These are phyloP conservation scores for Diploscapter pachys DNA, from an alignment of 1,140 invertebrate genomes.

Conservation along the genomic window DNA sequence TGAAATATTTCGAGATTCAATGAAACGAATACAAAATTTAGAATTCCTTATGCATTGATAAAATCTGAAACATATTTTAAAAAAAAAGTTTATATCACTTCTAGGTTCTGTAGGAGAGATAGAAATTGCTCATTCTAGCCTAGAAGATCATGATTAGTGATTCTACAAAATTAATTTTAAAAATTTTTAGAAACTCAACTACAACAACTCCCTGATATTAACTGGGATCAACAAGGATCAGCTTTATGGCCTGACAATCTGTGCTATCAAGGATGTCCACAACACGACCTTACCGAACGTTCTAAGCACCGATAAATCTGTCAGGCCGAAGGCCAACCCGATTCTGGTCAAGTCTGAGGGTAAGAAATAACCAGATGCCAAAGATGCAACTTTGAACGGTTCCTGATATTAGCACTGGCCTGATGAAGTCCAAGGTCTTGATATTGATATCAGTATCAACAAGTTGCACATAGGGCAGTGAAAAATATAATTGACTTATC, in stretches of 20 bases:
- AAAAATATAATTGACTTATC: no score
- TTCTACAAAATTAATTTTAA: not conserved
- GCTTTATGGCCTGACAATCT: conserved; percentile 52
- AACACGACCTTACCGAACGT: conserved; percentile 46
- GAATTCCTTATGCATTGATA: no score
- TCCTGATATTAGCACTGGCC: no score
- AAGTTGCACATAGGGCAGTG: no score
- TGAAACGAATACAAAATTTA: no score
- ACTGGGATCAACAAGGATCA: conserved; percentile 41
- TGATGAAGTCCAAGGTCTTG: no score
- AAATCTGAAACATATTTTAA: no score
- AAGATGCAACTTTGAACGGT: no score
- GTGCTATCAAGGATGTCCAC: conserved; percentile 43
- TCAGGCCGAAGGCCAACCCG: conserved; percentile 32
- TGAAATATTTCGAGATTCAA: no score
- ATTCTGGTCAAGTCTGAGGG: conserved; percentile 35
- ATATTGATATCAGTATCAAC: no score
- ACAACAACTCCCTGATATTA: conserved; percentile 41
- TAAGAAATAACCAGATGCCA: conserved; percentile 4
- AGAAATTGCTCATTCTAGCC: conserved; percentile 5
- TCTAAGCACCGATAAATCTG: conserved; percentile 23
- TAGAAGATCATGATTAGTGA: conserved; percentile 6
- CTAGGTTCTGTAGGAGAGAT: not conserved
- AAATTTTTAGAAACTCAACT: conserved; percentile 21
- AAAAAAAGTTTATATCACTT: no score